Evolutionary conservation across 2,888 invertebrate species (phyloP), one percentile per base, ranked within the genome.

Genomic region (Epistrophe grossulariae): DNA sequence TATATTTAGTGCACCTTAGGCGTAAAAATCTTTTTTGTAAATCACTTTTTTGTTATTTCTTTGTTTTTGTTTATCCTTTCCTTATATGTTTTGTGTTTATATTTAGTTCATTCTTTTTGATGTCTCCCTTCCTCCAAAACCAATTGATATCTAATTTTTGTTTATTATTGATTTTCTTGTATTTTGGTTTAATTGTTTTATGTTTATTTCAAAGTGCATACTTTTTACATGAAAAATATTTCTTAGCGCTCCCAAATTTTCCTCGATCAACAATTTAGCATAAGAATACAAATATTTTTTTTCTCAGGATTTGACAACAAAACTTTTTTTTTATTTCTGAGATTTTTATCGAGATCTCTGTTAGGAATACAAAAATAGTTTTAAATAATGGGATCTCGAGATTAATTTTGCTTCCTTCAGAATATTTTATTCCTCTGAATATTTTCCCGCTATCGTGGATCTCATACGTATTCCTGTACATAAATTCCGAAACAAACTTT

Each of bases 1-100:
- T 74, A 50, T 71, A 70, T 35, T 82, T 82, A 72, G 59, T 71
- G 78, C 82, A 85, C 82, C 28, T 66, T 70, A 70, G 68, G 52
- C 62, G 73, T 82, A 38, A 13, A 38, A 13, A 38, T 38, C 38
- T 40, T 70, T 24, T 19, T 55, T 55, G 55, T 55, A 31, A 31
- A 55, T 55, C 55, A 38, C 40, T 38, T 70, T n/a, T 40, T 40
- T 40, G 70, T 70, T 55, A 9, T 52, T 24, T 40, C 13, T 43
- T 45, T 64, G 24, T 60, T 24, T 13, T 60, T 60, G 3, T 19
- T 60, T 60, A 40, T 40, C 0, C 13, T 60, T 38, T 10, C 59
- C 17, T 35, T n/a, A 11, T 13, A 35, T 68, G 68, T 31, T 68
- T 68, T 68, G 28, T 68, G 17, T 62, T 50, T 28, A 17, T 55